Percentiles rank a stretch among this genome's conserved stretches.
These are phyloP conservation scores for Chloromyia formosa DNA, from an alignment of 2,888 invertebrate genomes.

Conservation along the genomic window DNA sequence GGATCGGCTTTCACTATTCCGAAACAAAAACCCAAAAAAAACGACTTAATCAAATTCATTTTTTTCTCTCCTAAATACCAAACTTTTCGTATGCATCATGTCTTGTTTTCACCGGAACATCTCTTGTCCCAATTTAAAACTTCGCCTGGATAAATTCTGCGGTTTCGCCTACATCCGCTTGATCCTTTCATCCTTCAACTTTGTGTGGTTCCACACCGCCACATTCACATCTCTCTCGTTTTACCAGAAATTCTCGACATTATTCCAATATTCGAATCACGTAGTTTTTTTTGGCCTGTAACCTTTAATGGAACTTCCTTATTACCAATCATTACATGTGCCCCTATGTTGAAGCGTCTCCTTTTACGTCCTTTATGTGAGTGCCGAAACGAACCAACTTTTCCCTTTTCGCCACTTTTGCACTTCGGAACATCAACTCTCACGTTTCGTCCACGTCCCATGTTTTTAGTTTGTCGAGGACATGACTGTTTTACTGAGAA, in stretches of 20 bases:
- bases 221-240: neutral
- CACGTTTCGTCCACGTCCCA: constrained; percentile 23
- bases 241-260: constrained; percentile 5
- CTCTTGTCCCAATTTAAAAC: neutral
- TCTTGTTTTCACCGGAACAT: neutral
- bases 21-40: too few species aligned
- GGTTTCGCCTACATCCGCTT: neutral
- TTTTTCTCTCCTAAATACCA: too few species aligned
- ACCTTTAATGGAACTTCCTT: constrained; percentile 42
- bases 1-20: too few species aligned
- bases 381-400: constrained; percentile 16
- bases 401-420: constrained; percentile 17
- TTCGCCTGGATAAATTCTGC: neutral
- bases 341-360: constrained; percentile 18
- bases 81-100: too few species aligned
- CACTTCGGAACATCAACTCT: constrained; percentile 8
- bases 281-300: constrained; percentile 32
- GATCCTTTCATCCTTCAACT: neutral
- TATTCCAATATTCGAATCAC: constrained; percentile 30
- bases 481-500: constrained; percentile 38
- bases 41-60: too few species aligned
- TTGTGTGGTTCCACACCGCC: neutral
- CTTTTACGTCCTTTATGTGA: neutral
- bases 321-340: constrained; percentile 35
- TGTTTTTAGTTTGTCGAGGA: constrained; percentile 28